phyloP scores from a whole-genome alignment of 2,888 invertebrate species.

The Biston stratarius region DNA sequence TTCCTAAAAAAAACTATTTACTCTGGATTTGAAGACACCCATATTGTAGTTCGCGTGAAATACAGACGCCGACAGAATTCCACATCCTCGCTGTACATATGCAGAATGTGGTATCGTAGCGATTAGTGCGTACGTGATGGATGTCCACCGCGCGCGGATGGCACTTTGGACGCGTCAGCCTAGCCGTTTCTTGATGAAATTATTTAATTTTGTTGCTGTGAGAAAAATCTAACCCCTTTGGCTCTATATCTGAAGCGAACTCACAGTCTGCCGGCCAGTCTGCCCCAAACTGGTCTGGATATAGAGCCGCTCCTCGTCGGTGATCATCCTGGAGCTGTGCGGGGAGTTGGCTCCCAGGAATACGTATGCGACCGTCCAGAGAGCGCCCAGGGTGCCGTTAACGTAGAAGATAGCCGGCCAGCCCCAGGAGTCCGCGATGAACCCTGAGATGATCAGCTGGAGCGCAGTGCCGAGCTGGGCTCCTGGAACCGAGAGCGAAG shows the following conservation, averaged over 20 bases:
- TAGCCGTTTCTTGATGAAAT: no score
- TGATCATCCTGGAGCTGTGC: slow-evolving; percentile 84
- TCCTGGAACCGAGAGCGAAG: slow-evolving; percentile 63
- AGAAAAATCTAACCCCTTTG: no score
- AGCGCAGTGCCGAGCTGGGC: slow-evolving; percentile 87
- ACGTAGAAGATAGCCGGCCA: slow-evolving; percentile 90
- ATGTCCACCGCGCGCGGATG: no score
- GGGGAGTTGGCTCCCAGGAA: slow-evolving; percentile 89
- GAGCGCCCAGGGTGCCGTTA: slow-evolving; percentile 82
- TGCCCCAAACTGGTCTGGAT: slow-evolving; percentile 86
- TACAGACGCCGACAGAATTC: no score
- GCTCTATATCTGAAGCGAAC: not conserved
- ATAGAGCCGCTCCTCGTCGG: slow-evolving; percentile 87
- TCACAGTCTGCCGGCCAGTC: slow-evolving; percentile 65
- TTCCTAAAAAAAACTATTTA: no score
- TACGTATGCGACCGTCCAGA: slow-evolving; percentile 85
- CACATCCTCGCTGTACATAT: no score
- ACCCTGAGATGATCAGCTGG: slow-evolving; percentile 82
- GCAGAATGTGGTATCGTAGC: no score
- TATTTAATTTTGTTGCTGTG: no score
- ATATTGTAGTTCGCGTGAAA: no score
- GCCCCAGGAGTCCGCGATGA: slow-evolving; percentile 76
- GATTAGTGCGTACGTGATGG: no score
- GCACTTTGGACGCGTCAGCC: no score
- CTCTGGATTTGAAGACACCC: no score